Percentiles rank a stretch among this genome's conserved stretches.
Conservation (phyloP, 2,888 invertebrate species). For the Thysanoteuthis rhombus region DNA sequence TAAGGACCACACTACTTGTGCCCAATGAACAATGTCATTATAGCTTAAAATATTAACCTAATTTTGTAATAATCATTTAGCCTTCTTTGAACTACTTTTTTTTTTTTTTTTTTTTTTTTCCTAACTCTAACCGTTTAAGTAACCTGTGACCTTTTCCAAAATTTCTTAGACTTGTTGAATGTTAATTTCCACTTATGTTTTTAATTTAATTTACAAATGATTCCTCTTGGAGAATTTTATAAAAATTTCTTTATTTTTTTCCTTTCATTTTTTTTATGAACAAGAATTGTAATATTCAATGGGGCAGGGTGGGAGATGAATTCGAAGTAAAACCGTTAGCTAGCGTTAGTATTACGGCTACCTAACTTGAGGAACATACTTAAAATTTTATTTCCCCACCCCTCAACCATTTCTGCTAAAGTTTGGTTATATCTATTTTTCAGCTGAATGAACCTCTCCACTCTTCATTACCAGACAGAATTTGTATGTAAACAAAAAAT, state of each 20-base stretch:
- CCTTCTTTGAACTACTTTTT: background rate
- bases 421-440: slow-evolving; percentile 12
- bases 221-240: background rate
- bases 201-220: background rate
- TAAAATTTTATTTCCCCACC: background rate
- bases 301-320: background rate
- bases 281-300: background rate
- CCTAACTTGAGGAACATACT: background rate
- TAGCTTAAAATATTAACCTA: background rate
- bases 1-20: too few species aligned
- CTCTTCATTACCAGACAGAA: slow-evolving; percentile 12
- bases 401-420: background rate
- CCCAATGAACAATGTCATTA: background rate
- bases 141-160: background rate
- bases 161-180: background rate
- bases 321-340: background rate
- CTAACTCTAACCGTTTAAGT: too few species aligned
- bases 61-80: background rate
- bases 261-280: background rate
- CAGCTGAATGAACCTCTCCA: slow-evolving; percentile 12
- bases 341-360: background rate
- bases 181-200: background rate
- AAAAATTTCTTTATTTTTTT: too few species aligned
- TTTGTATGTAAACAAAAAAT: slow-evolving; percentile 12
- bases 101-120: background rate